Percentiles rank a stretch among this genome's conserved stretches.
Evolutionary conservation across 2,888 invertebrate species (phyloP).

Genomic region (Chloroclystis v-ata): DNA sequence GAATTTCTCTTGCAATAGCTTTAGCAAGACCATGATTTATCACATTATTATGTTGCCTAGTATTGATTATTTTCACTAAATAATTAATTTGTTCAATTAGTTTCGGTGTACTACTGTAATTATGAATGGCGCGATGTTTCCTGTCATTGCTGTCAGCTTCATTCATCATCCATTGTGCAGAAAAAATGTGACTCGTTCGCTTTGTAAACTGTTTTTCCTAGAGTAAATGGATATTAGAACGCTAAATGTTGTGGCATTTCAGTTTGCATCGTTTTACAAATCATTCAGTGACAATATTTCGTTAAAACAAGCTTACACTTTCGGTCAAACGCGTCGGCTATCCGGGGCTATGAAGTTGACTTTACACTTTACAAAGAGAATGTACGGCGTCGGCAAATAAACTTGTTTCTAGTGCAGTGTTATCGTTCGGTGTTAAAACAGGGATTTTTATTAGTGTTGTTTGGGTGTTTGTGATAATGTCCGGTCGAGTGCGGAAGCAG

Average conservation of each 20-base stretch:
- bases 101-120: conserved; percentile 35
- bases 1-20: conserved; percentile 9
- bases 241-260: conserved; percentile 48
- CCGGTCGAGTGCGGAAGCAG: conserved; percentile 81
- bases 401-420: conserved; percentile 53
- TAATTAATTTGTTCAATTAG: conserved; percentile 26
- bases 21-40: conserved; percentile 2
- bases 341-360: conserved; percentile 50
- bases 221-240: conserved; percentile 53
- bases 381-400: conserved; percentile 61
- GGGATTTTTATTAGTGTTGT: conserved; percentile 39
- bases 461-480: conserved; percentile 61
- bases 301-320: conserved; percentile 8
- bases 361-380: conserved; percentile 66
- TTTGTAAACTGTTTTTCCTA: conserved; percentile 65
- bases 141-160: conserved; percentile 72
- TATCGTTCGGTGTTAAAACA: conserved; percentile 42
- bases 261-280: conserved; percentile 43
- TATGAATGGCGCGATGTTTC: conserved; percentile 71
- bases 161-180: conserved; percentile 76
- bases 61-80: conserved; percentile 31
- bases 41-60: conserved; percentile 9
- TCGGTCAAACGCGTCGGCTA: conserved; percentile 21
- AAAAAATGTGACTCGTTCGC: conserved; percentile 74
- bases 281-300: conserved; percentile 22